Evolutionary conservation across 2,888 invertebrate genomes (phyloP).

Genomic region (Tipula unca): DNA sequence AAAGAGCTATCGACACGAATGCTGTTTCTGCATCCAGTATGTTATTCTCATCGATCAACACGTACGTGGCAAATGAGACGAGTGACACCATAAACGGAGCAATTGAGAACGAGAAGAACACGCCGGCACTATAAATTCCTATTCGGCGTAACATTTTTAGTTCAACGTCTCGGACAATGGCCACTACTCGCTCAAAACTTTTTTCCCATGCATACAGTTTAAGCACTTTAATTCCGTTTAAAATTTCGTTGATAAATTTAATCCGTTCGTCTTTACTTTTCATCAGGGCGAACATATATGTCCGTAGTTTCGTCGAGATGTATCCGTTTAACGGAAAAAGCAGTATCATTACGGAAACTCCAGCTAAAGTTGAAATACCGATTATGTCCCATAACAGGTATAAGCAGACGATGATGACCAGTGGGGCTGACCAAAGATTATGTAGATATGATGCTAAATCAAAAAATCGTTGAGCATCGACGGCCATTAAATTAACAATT

Average conservation of each 20-base stretch:
- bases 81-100: slow-evolving; percentile 51
- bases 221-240: slow-evolving; percentile 51
- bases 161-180: slow-evolving; percentile 49
- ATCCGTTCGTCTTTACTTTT: slow-evolving; percentile 47
- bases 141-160: slow-evolving; percentile 47
- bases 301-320: slow-evolving; percentile 43
- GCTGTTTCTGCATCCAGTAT: slow-evolving; percentile 44
- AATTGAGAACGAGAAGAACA: slow-evolving; percentile 52
- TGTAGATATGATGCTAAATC: slow-evolving; percentile 42
- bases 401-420: slow-evolving; percentile 47
- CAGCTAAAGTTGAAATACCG: slow-evolving; percentile 51
- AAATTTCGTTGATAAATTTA: slow-evolving; percentile 49
- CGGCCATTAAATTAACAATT: slow-evolving; percentile 46
- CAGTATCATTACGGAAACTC: slow-evolving; percentile 43
- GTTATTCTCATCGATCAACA: slow-evolving; percentile 39
- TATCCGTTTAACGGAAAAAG: slow-evolving; percentile 46
- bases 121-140: slow-evolving; percentile 47
- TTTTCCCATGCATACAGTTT: slow-evolving; percentile 56
- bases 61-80: slow-evolving; percentile 38
- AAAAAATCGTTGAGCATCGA: slow-evolving; percentile 44
- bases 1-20: slow-evolving; percentile 49
- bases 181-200: slow-evolving; percentile 49
- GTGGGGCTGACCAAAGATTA: slow-evolving; percentile 45
- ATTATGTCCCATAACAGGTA: slow-evolving; percentile 45
- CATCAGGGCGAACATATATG: slow-evolving; percentile 44